Evolutionary conservation across 1,140 invertebrate genomes (phyloP).

Genomic region (Hermetia illucens): DNA sequence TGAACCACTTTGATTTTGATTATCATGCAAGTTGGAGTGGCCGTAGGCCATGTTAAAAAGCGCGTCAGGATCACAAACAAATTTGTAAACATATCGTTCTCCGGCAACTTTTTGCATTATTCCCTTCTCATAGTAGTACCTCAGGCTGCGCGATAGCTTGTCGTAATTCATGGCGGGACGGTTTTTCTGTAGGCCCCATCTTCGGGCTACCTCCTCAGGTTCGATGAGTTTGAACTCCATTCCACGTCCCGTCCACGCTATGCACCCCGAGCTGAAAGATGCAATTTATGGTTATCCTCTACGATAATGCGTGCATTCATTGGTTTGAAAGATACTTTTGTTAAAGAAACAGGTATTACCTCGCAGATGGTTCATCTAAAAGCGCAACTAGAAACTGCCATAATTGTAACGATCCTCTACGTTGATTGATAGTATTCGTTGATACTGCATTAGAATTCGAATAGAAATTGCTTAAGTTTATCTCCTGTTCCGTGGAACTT

Average conservation of each 20-base stretch:
- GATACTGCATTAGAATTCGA: slow-evolving; percentile 20
- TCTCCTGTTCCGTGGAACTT: slow-evolving; percentile 18
- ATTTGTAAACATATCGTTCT: slow-evolving; percentile 91
- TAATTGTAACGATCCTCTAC: slow-evolving; percentile 75
- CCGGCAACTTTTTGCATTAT: slow-evolving; percentile 98
- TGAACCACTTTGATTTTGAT: too few species aligned
- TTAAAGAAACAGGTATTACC: slow-evolving; percentile 11
- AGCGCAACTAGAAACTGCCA: slow-evolving; percentile 90
- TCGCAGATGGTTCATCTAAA: slow-evolving; percentile 60
- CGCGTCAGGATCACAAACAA: slow-evolving; percentile 87
- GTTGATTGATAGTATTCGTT: slow-evolving; percentile 24
- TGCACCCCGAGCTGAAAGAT: slow-evolving; percentile 64
- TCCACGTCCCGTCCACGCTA: slow-evolving; percentile 89
- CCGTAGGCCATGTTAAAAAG: slow-evolving; percentile 71
- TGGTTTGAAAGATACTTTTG: background rate
- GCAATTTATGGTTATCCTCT: background rate
- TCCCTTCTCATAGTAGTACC: slow-evolving; percentile 95
- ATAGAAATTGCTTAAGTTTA: slow-evolving; percentile 23
- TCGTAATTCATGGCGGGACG: slow-evolving; percentile 96
- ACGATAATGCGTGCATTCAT: background rate
- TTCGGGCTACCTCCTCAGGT: slow-evolving; percentile 78
- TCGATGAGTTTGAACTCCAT: slow-evolving; percentile 92
- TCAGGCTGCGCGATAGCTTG: slow-evolving; percentile 78
- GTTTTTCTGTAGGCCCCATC: slow-evolving; percentile 77
- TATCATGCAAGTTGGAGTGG: slow-evolving; percentile 18